A percentile compares a stretch with the other conserved stretches of the same genome.
Conservation (phyloP, 2,113 vertebrate genomes). For the Planiliza haematocheilus region DNA sequence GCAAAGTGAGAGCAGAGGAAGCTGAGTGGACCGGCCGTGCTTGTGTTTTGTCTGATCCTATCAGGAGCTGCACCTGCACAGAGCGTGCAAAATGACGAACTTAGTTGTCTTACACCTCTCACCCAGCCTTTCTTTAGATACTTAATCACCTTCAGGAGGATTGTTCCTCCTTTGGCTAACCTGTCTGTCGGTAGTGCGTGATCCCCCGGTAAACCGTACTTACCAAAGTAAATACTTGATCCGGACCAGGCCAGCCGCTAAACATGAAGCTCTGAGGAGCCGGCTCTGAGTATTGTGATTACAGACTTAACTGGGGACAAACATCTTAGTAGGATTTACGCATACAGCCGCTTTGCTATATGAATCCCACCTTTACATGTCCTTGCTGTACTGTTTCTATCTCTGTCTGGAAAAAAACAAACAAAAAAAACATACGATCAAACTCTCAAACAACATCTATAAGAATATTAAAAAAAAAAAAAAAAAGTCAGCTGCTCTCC, state of each 20-base stretch:
- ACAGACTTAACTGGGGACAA: slow-evolving; percentile 84
- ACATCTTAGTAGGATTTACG: slow-evolving; percentile 79
- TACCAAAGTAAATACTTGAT: slow-evolving; percentile 90
- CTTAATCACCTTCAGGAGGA: slow-evolving; percentile 89
- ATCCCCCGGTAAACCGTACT: slow-evolving; percentile 82
- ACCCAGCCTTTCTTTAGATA: slow-evolving; percentile 88
- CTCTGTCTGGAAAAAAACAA: neutral
- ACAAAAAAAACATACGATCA: no score
- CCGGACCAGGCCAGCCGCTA: slow-evolving; percentile 81
- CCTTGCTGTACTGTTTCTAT: slow-evolving; percentile 54
- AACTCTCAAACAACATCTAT: neutral
- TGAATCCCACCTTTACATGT: slow-evolving; percentile 65
- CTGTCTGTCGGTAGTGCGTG: slow-evolving; percentile 77
- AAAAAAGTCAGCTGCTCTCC: neutral
- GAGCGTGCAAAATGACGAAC: slow-evolving; percentile 86
- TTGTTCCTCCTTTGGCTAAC: slow-evolving; percentile 85
- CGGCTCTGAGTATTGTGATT: slow-evolving; percentile 83
- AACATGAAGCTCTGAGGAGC: slow-evolving; percentile 79
- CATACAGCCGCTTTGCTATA: slow-evolving; percentile 78
- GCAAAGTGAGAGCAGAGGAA: neutral
- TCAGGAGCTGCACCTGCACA: slow-evolving; percentile 84
- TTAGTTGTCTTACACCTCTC: slow-evolving; percentile 84
- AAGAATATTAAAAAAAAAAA: neutral
- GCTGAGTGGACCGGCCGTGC: neutral
- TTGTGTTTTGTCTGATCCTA: slow-evolving; percentile 76